Base-by-base conservation (phyloP, 2,888 invertebrate genomes). In the Graphium colonna region DNA sequence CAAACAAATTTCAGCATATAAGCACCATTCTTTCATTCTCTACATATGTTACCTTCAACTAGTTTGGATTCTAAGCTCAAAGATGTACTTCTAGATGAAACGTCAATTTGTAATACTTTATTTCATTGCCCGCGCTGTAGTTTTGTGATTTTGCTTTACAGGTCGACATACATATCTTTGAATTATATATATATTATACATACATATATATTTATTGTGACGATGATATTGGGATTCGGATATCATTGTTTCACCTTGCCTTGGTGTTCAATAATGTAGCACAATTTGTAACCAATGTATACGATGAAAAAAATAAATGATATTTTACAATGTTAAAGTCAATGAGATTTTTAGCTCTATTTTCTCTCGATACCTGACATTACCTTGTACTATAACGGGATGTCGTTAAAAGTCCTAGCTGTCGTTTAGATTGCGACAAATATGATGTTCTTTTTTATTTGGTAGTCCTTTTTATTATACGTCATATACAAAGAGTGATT, bases 211-310 rank as follows among this genome's bases (percentile, higher is more conserved):
- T 52, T 65, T 76, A 75, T 74, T 69, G n/a, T n/a, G 3, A 64
- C 65, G 65, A 68, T 71, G 66, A 66, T 70, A 71, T 74, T 75
- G 68, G 68, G 67, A 72, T 69, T 69, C 62, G 63, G 65, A 84
- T 79, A 79, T 74, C 73, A 73, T 75, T 67, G 64, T 73, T 79
- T 82, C 85, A 84, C 85, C 83, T 82, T 85, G 89, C 88, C 90
- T 89, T 88, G 82, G 87, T 88, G 89, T 88, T 87, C 81, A 81
- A 67, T 79, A 77, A 71, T 71, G 79, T 86, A 88, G 89, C 88
- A 89, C 89, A 86, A 89, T 83, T 73, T 86, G 89, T 83, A 89
- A 89, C 87, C 86, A 75, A 89, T 86, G 89, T 89, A 89, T 89
- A 89, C 89, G 89, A 89, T 70, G 73, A 79, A 76, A 76, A 60